Evolutionary conservation across 2,113 vertebrate genomes (phyloP).

Genomic region (Salvator merianae): DNA sequence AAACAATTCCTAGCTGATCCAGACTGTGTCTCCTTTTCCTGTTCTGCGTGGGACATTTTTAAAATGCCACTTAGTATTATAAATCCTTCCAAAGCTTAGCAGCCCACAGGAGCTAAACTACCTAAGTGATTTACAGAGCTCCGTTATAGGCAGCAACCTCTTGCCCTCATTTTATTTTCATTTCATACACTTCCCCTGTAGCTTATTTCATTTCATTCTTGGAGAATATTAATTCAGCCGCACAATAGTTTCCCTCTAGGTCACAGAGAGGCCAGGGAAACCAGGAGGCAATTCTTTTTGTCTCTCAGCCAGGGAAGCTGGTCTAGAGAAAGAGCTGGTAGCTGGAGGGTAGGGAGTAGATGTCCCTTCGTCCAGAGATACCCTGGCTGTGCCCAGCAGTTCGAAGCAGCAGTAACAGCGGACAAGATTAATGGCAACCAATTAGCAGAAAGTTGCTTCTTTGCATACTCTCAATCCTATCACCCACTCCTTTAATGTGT

Average conservation of each 20-base stretch:
- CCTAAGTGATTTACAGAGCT: constrained; percentile 60
- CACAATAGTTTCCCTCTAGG: constrained; percentile 55
- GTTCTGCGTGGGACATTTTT: not conserved
- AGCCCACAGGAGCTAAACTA: constrained; percentile 51
- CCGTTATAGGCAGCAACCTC: constrained; percentile 60
- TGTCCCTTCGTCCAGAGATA: not conserved
- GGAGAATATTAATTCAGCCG: constrained; percentile 63
- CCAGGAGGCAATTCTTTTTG: constrained; percentile 33
- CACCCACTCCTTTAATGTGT: not conserved
- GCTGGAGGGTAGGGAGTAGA: too few relatives aligned
- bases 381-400: too few relatives aligned
- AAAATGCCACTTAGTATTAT: constrained; percentile 42
- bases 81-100: constrained; percentile 55
- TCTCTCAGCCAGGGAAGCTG: not conserved
- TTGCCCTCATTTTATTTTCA: constrained; percentile 56
- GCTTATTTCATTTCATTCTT: constrained; percentile 57
- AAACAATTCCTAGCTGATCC: constrained; percentile 12
- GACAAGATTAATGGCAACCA: not conserved
- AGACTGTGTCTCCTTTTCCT: not conserved
- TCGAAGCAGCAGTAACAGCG: too few relatives aligned
- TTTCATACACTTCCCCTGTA: constrained; percentile 50
- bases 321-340: not conserved
- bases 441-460: not conserved
- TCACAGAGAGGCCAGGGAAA: constrained; percentile 53
- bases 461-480: not conserved